Conservation (phyloP, 2,113 vertebrate species). For the Forbesichthys agassizii region DNA sequence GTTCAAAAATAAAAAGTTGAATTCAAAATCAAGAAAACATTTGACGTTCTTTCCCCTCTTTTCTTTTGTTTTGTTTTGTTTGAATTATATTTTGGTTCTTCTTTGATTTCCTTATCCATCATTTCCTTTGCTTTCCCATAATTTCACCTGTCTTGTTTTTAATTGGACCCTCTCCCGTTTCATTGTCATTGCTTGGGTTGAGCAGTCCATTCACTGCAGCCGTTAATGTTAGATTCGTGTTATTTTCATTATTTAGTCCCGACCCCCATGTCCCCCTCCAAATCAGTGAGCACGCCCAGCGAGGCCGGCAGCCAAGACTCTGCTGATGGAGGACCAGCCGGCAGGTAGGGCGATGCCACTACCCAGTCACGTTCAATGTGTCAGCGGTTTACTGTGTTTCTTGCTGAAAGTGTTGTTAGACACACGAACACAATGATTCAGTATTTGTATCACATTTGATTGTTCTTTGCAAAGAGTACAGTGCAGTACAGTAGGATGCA, state of each 20-base stretch:
- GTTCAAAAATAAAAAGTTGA: constrained; percentile 44
- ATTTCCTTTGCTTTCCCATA: constrained; percentile 39
- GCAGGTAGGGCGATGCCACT: constrained; percentile 81
- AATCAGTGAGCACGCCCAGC: constrained; percentile 98
- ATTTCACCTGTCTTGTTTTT: constrained; percentile 66
- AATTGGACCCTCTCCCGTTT: constrained; percentile 54
- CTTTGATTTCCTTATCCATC: constrained; percentile 53
- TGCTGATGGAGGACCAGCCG: constrained; percentile 84
- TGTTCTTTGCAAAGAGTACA: too few relatives aligned
- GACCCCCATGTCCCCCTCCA: constrained; percentile 96
- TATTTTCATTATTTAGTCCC: constrained; percentile 92
- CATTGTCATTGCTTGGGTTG: constrained; percentile 78
- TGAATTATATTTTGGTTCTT: constrained; percentile 39
- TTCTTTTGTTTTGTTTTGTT: constrained; percentile 73
- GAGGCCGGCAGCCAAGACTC: constrained; percentile 97
- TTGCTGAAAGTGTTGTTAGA: background rate
- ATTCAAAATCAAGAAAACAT: constrained; percentile 73
- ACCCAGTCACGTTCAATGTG: background rate
- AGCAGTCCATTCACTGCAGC: constrained; percentile 83
- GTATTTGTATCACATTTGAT: too few relatives aligned
- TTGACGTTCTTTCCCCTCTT: constrained; percentile 76
- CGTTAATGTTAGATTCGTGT: constrained; percentile 86
- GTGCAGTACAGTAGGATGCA: background rate
- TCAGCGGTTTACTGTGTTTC: background rate
- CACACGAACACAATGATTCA: too few relatives aligned